phyloP scores from a whole-genome alignment of 1,140 invertebrate species.

The Drosophila pseudoananassae region DNA sequence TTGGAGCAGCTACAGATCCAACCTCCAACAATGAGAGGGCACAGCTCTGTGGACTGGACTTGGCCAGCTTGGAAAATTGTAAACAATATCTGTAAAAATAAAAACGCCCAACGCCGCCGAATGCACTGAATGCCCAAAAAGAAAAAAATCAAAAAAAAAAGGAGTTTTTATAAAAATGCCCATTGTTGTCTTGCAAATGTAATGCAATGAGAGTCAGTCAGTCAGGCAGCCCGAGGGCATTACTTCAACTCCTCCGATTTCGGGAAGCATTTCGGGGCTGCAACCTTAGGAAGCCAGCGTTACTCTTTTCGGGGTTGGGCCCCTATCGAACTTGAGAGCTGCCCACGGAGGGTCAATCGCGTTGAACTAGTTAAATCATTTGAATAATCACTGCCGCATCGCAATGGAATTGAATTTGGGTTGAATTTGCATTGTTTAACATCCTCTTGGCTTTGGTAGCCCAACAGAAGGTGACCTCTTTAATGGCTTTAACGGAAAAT shows the following conservation, averaged over 20 bases:
- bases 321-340: constrained; percentile 34
- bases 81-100: constrained; percentile 83
- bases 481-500: constrained; percentile 2
- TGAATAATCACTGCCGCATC: constrained; percentile 52
- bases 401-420: constrained; percentile 47
- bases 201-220: constrained; percentile 55
- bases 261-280: constrained; percentile 20
- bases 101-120: constrained; percentile 78
- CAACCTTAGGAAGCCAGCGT: constrained; percentile 39
- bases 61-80: constrained; percentile 50
- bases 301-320: constrained; percentile 32
- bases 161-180: constrained; percentile 36
- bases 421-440: constrained; percentile 28
- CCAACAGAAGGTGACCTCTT: constrained; percentile 33
- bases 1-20: constrained; percentile 38
- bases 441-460: constrained; percentile 20
- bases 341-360: constrained; percentile 47
- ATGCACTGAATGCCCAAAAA: constrained; percentile 10
- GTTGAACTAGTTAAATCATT: constrained; percentile 59
- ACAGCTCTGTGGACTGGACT: constrained; percentile 42
- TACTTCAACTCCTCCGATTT: constrained; percentile 29
- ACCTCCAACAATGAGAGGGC: constrained; percentile 18
- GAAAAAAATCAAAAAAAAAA: constrained; percentile 50
- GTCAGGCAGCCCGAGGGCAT: constrained; percentile 33
- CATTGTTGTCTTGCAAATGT: constrained; percentile 78